These are phyloP conservation scores for Thymallus thymallus DNA, from an alignment of 2,113 vertebrate genomes.

Conservation along the genomic window DNA sequence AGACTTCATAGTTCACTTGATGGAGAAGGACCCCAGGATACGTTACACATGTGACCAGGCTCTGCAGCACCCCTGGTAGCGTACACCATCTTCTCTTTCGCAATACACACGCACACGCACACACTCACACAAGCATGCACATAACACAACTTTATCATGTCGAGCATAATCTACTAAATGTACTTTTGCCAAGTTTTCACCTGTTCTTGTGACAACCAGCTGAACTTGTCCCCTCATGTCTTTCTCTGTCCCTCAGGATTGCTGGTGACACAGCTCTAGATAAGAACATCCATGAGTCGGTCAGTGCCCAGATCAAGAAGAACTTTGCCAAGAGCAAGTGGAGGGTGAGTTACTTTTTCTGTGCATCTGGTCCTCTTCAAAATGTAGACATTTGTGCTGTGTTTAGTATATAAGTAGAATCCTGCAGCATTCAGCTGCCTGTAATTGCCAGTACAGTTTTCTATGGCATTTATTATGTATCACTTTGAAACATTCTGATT, in stretches of 20 bases:
- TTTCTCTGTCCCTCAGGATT: slow-evolving; percentile 76
- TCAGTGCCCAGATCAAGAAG: slow-evolving; percentile 97
- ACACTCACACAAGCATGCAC: slow-evolving; percentile 1
- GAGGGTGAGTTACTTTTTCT: slow-evolving; percentile 79
- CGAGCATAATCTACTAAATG: too few relatives aligned
- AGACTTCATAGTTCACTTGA: slow-evolving; percentile 94
- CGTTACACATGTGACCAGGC: slow-evolving; percentile 95
- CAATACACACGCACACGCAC: slow-evolving; percentile 12
- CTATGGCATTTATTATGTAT: neutral
- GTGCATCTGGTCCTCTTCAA: neutral
- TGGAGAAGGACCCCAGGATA: slow-evolving; percentile 87
- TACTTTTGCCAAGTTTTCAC: neutral
- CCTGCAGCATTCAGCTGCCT: neutral
- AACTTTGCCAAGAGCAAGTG: slow-evolving; percentile 99
- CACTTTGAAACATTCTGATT: neutral
- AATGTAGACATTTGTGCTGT: neutral
- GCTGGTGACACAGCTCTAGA: slow-evolving; percentile 93
- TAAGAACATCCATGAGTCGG: slow-evolving; percentile 98
- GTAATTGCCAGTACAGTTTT: neutral
- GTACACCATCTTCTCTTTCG: neutral
- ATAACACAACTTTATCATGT: neutral
- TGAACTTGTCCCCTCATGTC: neutral
- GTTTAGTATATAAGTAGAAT: neutral
- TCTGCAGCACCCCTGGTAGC: slow-evolving; percentile 94
- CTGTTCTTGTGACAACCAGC: slow-evolving; percentile 1